These are phyloP conservation scores for Conops quadrifasciatus DNA, from an alignment of 2,888 invertebrate genomes.

Conservation along the genomic window DNA sequence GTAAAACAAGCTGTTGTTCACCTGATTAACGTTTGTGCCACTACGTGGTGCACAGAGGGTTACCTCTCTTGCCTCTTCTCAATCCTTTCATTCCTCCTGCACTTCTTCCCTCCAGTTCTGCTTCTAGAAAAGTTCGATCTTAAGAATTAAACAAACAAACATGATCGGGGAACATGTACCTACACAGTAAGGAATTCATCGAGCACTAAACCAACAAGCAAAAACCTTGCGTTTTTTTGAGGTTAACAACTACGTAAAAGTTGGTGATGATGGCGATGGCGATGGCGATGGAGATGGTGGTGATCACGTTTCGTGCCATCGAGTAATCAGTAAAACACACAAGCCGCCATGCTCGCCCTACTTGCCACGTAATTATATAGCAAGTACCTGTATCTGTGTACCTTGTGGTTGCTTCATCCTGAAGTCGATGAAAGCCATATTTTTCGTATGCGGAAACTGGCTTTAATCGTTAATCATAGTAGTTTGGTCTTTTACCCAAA, in stretches of 20 bases:
- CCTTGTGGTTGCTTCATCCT: not conserved
- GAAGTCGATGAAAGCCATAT: not conserved
- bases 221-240: constrained; percentile 4
- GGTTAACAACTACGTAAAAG: not conserved
- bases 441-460: not conserved
- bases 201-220: not conserved
- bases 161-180: constrained; percentile 19
- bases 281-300: not conserved
- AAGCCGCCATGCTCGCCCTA: constrained; percentile 31
- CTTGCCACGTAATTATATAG: too few relatives aligned
- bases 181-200: not conserved
- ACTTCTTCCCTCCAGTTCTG: too few relatives aligned
- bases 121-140: not conserved
- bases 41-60: not conserved
- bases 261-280: not conserved
- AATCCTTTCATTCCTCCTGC: not conserved
- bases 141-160: constrained; percentile 25
- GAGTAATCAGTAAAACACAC: constrained; percentile 42
- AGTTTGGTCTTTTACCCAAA: too few relatives aligned
- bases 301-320: constrained; percentile 36
- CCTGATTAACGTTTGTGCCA: constrained; percentile 20
- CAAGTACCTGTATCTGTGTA: not conserved
- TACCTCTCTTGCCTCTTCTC: too few relatives aligned
- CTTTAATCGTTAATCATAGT: too few relatives aligned
- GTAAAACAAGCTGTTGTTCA: constrained; percentile 39